Conservation (phyloP, 2,888 invertebrate genomes). For the Laothoe populi region DNA sequence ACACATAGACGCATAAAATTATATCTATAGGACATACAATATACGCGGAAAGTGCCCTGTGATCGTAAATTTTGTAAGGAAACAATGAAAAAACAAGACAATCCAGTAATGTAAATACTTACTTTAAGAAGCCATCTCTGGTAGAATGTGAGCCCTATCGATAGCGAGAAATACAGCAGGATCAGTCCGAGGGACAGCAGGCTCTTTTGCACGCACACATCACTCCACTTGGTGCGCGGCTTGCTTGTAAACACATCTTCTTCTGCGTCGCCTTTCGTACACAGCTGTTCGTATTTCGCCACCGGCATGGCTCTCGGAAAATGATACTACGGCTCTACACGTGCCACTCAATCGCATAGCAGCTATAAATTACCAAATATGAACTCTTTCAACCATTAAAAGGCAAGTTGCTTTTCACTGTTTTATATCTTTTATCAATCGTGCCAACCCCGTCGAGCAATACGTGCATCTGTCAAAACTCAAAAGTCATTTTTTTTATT, state of each 20-base stretch:
- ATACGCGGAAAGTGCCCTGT: conserved; percentile 23
- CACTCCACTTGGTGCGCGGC: conserved; percentile 68
- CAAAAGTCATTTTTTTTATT: too few relatives aligned
- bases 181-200: conserved; percentile 85
- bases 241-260: conserved; percentile 70
- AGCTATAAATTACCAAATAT: conserved; percentile 32
- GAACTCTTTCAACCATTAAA: conserved; percentile 6
- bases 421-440: conserved; percentile 1
- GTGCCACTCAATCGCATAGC: conserved; percentile 63
- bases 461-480: not conserved
- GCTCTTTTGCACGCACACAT: conserved; percentile 71
- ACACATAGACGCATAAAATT: not conserved
- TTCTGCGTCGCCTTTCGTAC: conserved; percentile 66
- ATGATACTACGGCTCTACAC: conserved; percentile 44
- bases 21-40: not conserved
- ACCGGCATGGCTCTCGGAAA: conserved; percentile 64
- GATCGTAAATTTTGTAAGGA: not conserved
- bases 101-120: conserved; percentile 38
- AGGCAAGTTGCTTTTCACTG: not conserved
- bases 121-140: conserved; percentile 96
- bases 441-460: conserved; percentile 12
- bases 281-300: conserved; percentile 80
- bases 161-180: conserved; percentile 93
- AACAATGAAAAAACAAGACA: conserved; percentile 33
- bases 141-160: conserved; percentile 98